Conservation (phyloP, 2,113 vertebrate species). For the Ophiodon elongatus region DNA sequence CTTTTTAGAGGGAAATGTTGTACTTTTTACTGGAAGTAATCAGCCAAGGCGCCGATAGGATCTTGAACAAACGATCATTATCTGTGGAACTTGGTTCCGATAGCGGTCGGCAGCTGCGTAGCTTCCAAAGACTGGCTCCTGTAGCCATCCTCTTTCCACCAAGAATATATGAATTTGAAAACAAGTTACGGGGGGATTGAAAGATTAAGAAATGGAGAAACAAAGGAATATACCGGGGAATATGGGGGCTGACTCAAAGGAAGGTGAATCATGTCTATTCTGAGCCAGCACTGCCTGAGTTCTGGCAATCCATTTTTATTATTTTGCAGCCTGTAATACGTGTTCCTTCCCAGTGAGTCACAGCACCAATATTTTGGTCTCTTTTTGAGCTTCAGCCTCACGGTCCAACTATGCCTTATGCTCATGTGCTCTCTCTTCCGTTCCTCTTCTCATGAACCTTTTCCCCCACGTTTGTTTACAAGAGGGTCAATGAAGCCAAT, state of each 20-base stretch:
- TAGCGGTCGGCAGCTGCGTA: neutral
- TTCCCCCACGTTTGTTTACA: slow-evolving; percentile 61
- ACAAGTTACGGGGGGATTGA: slow-evolving; percentile 5
- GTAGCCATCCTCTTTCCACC: neutral
- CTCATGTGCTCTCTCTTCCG: slow-evolving; percentile 50
- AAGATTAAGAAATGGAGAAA: neutral
- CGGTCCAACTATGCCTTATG: slow-evolving; percentile 41
- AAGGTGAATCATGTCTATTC: slow-evolving; percentile 70
- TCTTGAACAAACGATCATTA: neutral
- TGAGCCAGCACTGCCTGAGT: slow-evolving; percentile 51
- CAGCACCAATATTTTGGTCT: slow-evolving; percentile 66
- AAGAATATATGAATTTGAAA: neutral
- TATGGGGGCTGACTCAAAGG: slow-evolving; percentile 44
- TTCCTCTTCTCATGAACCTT: slow-evolving; percentile 52
- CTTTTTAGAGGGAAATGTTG: neutral
- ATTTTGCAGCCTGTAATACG: slow-evolving; percentile 63
- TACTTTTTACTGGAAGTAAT: neutral
- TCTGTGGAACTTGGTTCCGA: neutral
- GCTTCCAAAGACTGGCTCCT: neutral
- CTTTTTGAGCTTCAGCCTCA: slow-evolving; percentile 48
- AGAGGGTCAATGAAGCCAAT: slow-evolving; percentile 71
- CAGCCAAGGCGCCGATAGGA: neutral
- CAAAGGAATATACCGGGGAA: neutral
- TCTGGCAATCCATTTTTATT: slow-evolving; percentile 51
- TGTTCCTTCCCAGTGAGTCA: slow-evolving; percentile 65